Evolutionary conservation across 2,113 vertebrate genomes (phyloP), one percentile per base, ranked within the genome.

Genomic region (Machaerirhynchus nigripectus): DNA sequence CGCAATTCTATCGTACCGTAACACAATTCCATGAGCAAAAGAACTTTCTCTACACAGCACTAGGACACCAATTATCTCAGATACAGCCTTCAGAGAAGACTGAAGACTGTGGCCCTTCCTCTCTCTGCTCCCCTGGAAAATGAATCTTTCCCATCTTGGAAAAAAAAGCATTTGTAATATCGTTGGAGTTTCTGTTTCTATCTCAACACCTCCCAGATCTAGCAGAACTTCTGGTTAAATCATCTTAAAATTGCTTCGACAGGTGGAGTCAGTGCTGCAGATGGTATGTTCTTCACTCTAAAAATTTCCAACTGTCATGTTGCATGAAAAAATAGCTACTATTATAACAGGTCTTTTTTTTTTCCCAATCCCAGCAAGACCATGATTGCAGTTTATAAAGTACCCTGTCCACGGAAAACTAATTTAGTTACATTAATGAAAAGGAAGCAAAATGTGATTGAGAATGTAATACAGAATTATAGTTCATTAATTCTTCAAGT

Each of bases 401-500:
- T 77, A 94, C 59, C n/a, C 80, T 96, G 94, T 96, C 96, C 95
- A 93, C 69, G 35, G 94, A 97, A 98, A 98, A 97, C 96, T 97
- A 96, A 98, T 98, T 98, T 97, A 96, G 84, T 96, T 97, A 63
- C 78, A 97, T 97, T 98, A 98, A 98, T 98, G 97, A 97, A 97
- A 97, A 97, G 97, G 96, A 98, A 97, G 96, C 89, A 96, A 91
- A 94, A 96, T 95, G 88, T 97, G 98, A 98, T 97, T 97, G 96
- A 98, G 95, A 95, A 96, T 93, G 87, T 97, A 97, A 96, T 97
- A 97, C 0, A 12, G 95, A 98, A 98, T 98, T 97, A 97, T 92
- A 97, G 95, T 95, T 97, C 96, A 97, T 98, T 98, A 98, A 97
- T 97, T 98, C 98, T 97, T 97, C 96, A 97, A 98, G 97, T 97